Conservation (phyloP, 2,797 vertebrate genomes). For the Cercopithecus petaurista region DNA sequence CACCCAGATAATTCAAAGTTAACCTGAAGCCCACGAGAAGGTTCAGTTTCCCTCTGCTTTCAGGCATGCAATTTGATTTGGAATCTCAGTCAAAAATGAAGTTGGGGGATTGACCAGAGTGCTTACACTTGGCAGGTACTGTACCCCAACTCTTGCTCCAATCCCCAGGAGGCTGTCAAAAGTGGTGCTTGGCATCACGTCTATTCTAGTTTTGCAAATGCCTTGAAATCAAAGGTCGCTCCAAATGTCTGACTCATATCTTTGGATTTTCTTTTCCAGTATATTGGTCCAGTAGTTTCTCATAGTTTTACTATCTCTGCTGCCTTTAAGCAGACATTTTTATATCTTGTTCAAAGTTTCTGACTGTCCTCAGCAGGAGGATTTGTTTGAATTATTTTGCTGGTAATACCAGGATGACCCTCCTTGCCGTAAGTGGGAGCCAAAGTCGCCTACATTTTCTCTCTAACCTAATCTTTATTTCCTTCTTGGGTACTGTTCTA, state of each 20-base stretch:
- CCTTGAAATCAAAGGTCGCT: not conserved
- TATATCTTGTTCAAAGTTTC: not conserved
- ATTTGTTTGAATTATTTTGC: not conserved
- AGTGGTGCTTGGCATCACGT: not conserved
- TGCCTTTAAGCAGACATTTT: not conserved
- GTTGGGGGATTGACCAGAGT: not conserved
- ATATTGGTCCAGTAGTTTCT: not conserved
- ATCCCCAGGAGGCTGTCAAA: not conserved
- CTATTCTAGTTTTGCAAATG: not conserved
- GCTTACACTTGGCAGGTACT: not conserved
- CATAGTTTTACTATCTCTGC: not conserved
- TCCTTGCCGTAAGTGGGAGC: not conserved
- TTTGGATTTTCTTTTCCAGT: not conserved
- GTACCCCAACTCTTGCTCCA: not conserved
- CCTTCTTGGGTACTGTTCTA: not conserved
- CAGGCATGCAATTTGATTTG: not conserved
- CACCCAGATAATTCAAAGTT: not conserved
- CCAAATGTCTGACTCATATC: not conserved
- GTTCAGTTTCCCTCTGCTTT: not conserved
- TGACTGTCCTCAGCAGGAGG: not conserved
- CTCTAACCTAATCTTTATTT: not conserved
- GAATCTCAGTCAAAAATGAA: not conserved
- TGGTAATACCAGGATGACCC: not conserved
- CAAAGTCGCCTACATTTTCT: not conserved
- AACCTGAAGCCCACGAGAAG: not conserved